phyloP scores from a whole-genome alignment of 2,888 invertebrate species.

The Thecocarcelia acutangulata region DNA sequence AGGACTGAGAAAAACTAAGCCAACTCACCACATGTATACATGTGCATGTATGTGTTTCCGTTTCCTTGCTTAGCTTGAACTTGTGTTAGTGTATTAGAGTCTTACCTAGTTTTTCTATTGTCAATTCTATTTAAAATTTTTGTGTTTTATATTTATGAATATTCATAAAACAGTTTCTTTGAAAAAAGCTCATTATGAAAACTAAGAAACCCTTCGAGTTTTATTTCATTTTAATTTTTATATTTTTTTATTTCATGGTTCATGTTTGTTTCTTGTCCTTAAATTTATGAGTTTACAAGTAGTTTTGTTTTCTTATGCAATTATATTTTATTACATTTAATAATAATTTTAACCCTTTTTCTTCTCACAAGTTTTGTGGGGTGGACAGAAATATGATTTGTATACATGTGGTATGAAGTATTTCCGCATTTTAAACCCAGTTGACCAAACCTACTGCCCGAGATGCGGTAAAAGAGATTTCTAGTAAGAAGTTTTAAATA shows the following conservation, averaged over 20 bases:
- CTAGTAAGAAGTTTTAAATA: too few species aligned
- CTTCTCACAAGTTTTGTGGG: constrained; percentile 32
- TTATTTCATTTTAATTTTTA: neutral
- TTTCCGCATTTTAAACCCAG: neutral
- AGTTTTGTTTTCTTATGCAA: constrained; percentile 62
- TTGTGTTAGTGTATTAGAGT: constrained; percentile 10
- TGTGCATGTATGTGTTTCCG: constrained; percentile 52
- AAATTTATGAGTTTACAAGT: constrained; percentile 55
- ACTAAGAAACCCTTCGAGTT: constrained; percentile 22
- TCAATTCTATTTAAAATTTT: constrained; percentile 20
- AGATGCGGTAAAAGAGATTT: too few species aligned
- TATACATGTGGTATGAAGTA: constrained; percentile 29
- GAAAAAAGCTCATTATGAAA: constrained; percentile 43
- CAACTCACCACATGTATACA: constrained; percentile 4
- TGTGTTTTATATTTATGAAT: constrained; percentile 40
- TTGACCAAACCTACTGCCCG: too few species aligned
- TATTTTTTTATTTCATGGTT: constrained; percentile 8
- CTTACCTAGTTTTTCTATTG: constrained; percentile 53
- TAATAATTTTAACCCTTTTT: constrained; percentile 66
- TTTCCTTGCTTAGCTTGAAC: constrained; percentile 15
- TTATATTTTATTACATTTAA: constrained; percentile 69
- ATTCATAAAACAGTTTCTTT: constrained; percentile 54
- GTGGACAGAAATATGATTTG: constrained; percentile 31
- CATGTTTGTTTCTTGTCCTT: constrained; percentile 44
- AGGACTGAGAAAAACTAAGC: constrained; percentile 53